Evolutionary conservation across 2,888 invertebrate species (phyloP).

Genomic region (Seladonia tumulorum): DNA sequence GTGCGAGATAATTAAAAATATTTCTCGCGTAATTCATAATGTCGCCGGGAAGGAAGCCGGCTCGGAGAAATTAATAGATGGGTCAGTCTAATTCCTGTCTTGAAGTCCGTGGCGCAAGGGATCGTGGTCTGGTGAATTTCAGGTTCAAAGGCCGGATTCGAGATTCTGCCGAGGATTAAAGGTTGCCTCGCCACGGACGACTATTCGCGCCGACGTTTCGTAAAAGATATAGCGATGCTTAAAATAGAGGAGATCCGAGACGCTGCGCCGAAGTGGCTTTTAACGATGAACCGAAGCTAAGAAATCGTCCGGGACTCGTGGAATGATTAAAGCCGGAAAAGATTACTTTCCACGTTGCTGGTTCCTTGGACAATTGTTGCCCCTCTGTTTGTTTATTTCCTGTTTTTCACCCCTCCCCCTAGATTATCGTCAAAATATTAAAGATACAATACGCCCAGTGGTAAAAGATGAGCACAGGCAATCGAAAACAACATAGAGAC

Average conservation of each 20-base stretch:
- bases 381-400: neutral
- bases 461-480: no score
- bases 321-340: slow-evolving; percentile 47
- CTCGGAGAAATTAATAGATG: slow-evolving; percentile 36
- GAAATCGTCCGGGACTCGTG: slow-evolving; percentile 32
- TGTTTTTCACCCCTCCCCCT: neutral
- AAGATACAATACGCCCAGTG: no score
- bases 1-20: neutral
- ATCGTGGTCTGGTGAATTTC: slow-evolving; percentile 58
- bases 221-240: slow-evolving; percentile 71
- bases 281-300: slow-evolving; percentile 48
- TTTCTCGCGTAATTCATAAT: neutral
- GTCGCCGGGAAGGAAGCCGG: neutral
- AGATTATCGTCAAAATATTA: neutral
- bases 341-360: neutral
- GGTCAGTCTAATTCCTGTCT: slow-evolving; percentile 45
- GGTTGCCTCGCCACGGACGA: slow-evolving; percentile 66
- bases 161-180: slow-evolving; percentile 68
- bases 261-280: slow-evolving; percentile 51
- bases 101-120: slow-evolving; percentile 16
- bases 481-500: no score
- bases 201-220: slow-evolving; percentile 60
- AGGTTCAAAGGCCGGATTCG: slow-evolving; percentile 63
- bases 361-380: neutral
- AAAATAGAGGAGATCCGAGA: slow-evolving; percentile 72